Base-by-base conservation (phyloP, 2,888 invertebrate genomes). In the Lottia scabra region DNA sequence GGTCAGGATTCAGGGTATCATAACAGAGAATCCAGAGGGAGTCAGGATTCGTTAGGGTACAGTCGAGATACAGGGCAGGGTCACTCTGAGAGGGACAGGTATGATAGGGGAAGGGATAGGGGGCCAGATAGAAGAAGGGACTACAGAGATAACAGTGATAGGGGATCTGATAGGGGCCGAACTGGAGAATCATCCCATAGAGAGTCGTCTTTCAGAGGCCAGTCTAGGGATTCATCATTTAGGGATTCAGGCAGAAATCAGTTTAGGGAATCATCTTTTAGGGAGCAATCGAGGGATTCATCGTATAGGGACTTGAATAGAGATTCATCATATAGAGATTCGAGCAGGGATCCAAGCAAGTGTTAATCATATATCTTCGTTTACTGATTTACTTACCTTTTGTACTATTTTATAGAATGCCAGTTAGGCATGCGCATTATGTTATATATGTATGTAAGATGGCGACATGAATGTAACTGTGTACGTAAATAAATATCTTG, bases 91-190 rank as follows among this genome's bases (percentile, higher is more conserved):
- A 45, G 26, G 27, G 26, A 68, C 13, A 68, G 63, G 63, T 38
- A 64, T 30, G 67, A 67, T 30, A 66, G 67, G 15, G 45, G 48
- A 10, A 63, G 44, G 30, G 48, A 67, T 19, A 67, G 75, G 30
- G 65, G 65, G 15, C 23, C 48, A 44, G 67, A 67, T 26, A 68
- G 70, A 38, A 72, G 75, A 26, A 67, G 68, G 15, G 72, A 66
- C 23, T 46, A 71, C 56, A 70, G 72, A 43, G 44, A 48, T 12
- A 68, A 71, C 44, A 69, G 65, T 44, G 70, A 63, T 19, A 45
- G 67, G 15, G 26, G 68, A 30, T 56, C 38, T 48, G 27, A 70
- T 23, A 46, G 38, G 27, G 45, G 67, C 38, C 38, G 44, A 38
- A 10, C 38, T 15, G 62, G 67, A 67, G 74, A 74, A 38, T 30